These are phyloP conservation scores for Hypsopygia costalis DNA, from an alignment of 2,888 invertebrate species.

Conservation along the genomic window DNA sequence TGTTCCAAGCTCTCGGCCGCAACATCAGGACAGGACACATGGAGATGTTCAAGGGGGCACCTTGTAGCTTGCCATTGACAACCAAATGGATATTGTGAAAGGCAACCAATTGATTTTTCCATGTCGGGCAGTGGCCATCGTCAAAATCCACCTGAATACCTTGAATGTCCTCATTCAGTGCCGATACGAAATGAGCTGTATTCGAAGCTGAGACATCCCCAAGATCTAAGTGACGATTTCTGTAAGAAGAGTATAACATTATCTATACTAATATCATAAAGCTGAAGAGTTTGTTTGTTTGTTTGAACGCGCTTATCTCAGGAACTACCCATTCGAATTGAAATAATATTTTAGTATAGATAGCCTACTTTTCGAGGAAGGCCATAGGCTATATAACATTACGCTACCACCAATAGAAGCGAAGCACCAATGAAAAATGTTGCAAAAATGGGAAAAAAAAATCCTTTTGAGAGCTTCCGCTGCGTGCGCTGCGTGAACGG, in stretches of 20 bases:
- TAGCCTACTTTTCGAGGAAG: too few species aligned
- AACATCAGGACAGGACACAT: conserved; percentile 83
- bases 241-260: conserved; percentile 23
- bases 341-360: too few species aligned
- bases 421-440: too few species aligned
- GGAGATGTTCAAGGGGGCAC: conserved; percentile 69
- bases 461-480: too few species aligned
- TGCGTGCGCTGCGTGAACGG: too few species aligned
- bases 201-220: conserved; percentile 84
- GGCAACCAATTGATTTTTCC: conserved; percentile 84
- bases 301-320: too few species aligned
- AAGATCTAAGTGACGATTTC: conserved; percentile 82
- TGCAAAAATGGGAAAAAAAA: too few species aligned
- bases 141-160: conserved; percentile 85
- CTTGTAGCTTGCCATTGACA: conserved; percentile 71
- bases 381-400: too few species aligned
- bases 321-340: too few species aligned
- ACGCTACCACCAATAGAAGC: too few species aligned
- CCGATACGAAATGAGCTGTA: conserved; percentile 75
- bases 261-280: too few species aligned
- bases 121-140: conserved; percentile 87
- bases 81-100: conserved; percentile 81
- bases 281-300: too few species aligned
- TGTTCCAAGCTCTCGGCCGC: conserved; percentile 87
- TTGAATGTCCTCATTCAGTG: conserved; percentile 78